phyloP scores from a whole-genome alignment of 2,888 invertebrate species.

The Drosophila hamatofila region DNA sequence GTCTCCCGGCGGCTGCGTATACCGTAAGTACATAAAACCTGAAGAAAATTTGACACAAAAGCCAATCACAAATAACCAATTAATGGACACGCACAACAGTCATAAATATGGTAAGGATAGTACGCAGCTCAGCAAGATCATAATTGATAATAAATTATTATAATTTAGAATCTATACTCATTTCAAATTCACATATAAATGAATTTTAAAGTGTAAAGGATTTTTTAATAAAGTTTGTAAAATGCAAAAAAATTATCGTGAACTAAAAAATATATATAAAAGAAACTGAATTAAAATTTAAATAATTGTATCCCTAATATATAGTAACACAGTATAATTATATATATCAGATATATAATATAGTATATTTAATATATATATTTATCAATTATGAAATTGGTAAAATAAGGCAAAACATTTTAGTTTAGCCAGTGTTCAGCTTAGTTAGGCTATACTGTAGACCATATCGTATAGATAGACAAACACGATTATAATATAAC shows the following conservation, averaged over 20 bases:
- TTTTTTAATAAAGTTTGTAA: too few relatives aligned
- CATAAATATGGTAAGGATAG: conserved; percentile 1
- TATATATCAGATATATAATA: too few relatives aligned
- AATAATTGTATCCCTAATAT: too few relatives aligned
- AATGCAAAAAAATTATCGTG: too few relatives aligned
- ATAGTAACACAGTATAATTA: too few relatives aligned
- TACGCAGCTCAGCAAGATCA: conserved; percentile 15
- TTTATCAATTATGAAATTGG: not conserved
- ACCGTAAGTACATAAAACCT: conserved; percentile 93
- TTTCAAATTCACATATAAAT: too few relatives aligned
- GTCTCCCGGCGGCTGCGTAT: conserved; percentile 97
- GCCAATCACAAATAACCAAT: conserved; percentile 5
- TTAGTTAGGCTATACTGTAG: not conserved
- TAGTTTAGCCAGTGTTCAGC: not conserved
- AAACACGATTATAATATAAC: not conserved
- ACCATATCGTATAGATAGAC: not conserved
- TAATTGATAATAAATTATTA: not conserved
- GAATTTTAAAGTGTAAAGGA: too few relatives aligned
- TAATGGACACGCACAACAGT: conserved; percentile 7
- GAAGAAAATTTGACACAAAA: not conserved
- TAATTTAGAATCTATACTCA: not conserved
- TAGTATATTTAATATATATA: not conserved
- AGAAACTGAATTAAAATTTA: not conserved
- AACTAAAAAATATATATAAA: not conserved
- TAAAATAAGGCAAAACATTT: not conserved